Base-by-base conservation (phyloP, 2,797 vertebrate species). In the Tinamus major region DNA sequence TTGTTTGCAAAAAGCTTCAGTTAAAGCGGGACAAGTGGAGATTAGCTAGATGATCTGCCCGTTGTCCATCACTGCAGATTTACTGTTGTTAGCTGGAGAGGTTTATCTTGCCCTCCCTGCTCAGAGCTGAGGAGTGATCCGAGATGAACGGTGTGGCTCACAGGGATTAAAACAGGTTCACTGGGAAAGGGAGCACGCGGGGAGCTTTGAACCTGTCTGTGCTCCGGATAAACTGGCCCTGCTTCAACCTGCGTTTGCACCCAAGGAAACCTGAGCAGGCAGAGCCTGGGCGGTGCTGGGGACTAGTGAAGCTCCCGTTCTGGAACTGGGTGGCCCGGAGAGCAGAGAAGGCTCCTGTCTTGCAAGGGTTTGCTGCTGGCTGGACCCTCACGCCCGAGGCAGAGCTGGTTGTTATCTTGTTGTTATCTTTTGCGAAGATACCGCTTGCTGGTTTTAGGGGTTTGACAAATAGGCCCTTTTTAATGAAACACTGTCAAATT, bases 11-110 rank as follows among this genome's bases (percentile, higher is more conserved):
- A 93, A 88, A 93, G 93, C 94, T 63, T 44, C 62, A 27, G 87
- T 70, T 96, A 77, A 95, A 96, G 80, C 87, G 88, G 92, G 94
- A 92, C 94, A 85, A 85, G 95, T 53, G 79, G 86, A 95, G 94
- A 96, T 96, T 91, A 96, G 91, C 83, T 81, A 4, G 27, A 56
- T 92, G 90, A 92, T 91, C 91, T 90, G 92, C 88, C 3, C 5
- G 53, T 83, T 79, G 84, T 63, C 87, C 83, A 53, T 75, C 68
- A 13, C 80, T 85, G 41, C 56, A 42, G 92, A 92, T 96, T 89
- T 92, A 87, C 85, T 5, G 0, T 53, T 86, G 68, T 85, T 65
- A 91, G 90, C 83, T 89, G 78, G 42, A 87, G 92, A 87, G 76
- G 58, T 96, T 96, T 94, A 91, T 94, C 91, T 80, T 78, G 31